Base-by-base conservation (phyloP, 1,140 invertebrate species). In the Whitmania pigra region DNA sequence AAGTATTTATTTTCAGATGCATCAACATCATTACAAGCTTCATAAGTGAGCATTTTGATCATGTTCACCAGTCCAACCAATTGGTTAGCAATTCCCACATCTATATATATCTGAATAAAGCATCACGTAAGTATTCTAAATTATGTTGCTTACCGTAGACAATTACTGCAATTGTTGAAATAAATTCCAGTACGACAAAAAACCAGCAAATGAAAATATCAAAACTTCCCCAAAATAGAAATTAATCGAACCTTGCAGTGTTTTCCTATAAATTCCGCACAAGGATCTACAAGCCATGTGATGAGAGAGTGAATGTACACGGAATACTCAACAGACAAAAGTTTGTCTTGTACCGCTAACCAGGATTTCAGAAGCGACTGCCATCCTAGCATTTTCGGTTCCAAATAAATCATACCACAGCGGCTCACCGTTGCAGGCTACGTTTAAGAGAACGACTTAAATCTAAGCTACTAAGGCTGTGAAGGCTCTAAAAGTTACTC, bases 181-280 rank as follows among this genome's bases (percentile, higher is more conserved):
- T 49, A 49, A 7, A 49, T 5, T 49, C 43, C 15, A 5, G 9
- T 15, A 17, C 0, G 15, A 49, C 2, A 49, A 49, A 49, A 49
- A 43, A 13, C 43, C 43, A 49, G 43, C 43, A 15, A 49, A 49
- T 49, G 13, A 49, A 49, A 49, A 49, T 49, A 15, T 11, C 9
- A 49, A 49, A 49, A 49, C 5, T 49, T 11, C 43, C 13, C 13
- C 43, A 49, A 49, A 49, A 49, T 49, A 49, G 43, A 25, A 63
- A 22, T 25, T 63, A 22, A 63, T 31, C 29, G 40, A 72, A 82
- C 81, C 75, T 86, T 87, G 80, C 90, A 91, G 71, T 87, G 82
- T 2, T 82, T 78, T 36, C 77, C 73, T 57, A 83, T 75, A 76
- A 80, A 82, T 60, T 79, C 77, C 6, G 81, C 68, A 63, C 78